These are phyloP conservation scores for Psittacula echo DNA, from an alignment of 2,797 vertebrate genomes.

Conservation along the genomic window DNA sequence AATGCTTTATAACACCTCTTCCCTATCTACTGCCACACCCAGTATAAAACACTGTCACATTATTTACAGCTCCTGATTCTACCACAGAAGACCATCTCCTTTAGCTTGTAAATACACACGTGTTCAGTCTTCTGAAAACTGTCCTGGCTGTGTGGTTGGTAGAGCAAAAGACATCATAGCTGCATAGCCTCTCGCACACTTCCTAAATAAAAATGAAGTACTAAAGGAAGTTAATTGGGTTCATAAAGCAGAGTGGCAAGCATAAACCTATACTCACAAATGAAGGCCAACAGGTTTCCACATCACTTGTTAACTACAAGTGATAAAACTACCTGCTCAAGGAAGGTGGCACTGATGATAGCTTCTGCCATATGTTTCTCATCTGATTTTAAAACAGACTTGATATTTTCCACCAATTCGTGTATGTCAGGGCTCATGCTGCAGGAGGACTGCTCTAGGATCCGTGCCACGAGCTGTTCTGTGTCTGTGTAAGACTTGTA, in stretches of 20 bases:
- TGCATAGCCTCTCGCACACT: neutral
- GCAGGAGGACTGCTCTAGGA: constrained; percentile 84
- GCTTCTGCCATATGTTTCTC: constrained; percentile 89
- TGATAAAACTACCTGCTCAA: constrained; percentile 81
- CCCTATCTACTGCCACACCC: neutral
- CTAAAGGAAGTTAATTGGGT: neutral
- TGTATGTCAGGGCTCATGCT: constrained; percentile 82
- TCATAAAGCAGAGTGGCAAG: neutral
- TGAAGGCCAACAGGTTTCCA: neutral
- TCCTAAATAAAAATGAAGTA: neutral
- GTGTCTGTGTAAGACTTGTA: constrained; percentile 86
- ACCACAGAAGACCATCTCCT: neutral
- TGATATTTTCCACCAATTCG: constrained; percentile 86
- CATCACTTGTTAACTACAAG: neutral
- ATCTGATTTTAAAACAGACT: constrained; percentile 85
- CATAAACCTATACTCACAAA: neutral
- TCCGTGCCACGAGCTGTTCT: constrained; percentile 80
- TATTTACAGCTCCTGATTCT: neutral
- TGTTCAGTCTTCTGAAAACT: neutral
- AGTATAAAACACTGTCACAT: neutral
- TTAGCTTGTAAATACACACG: neutral
- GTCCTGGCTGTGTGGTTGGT: neutral
- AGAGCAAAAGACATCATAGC: neutral
- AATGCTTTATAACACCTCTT: neutral
- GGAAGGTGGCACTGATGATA: constrained; percentile 85